Conservation (phyloP, 1,140 invertebrate genomes). For the Alviniconcha marisindica region DNA sequence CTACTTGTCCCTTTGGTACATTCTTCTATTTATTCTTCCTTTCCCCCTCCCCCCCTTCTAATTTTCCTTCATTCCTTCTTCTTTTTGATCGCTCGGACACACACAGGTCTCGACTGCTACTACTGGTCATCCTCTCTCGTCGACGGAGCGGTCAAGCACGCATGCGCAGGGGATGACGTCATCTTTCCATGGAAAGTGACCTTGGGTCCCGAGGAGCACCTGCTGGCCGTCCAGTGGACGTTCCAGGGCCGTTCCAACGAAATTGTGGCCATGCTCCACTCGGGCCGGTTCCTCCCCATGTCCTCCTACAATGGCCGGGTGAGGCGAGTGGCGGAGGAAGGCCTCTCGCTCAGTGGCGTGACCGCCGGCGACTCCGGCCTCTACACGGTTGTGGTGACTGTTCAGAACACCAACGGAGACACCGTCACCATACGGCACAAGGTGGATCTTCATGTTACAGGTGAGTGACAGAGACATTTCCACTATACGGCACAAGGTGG, state of each 20-base stretch:
- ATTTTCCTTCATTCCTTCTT: too few species aligned
- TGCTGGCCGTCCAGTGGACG: neutral
- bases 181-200: neutral
- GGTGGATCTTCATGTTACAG: too few species aligned
- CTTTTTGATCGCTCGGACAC: too few species aligned
- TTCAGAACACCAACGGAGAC: neutral
- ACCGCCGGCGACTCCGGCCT: neutral
- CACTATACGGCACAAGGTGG: too few species aligned
- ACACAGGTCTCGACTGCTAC: too few species aligned
- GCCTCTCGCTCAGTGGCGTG: neutral
- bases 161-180: neutral
- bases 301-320: neutral
- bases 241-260: neutral
- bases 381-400: neutral
- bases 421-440: too few species aligned
- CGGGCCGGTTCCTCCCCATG: neutral
- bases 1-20: too few species aligned
- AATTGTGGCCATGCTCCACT: neutral
- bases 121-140: neutral
- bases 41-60: too few species aligned
- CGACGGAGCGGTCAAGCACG: neutral
- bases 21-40: too few species aligned
- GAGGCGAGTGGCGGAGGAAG: neutral
- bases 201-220: neutral
- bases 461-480: too few species aligned